Evolutionary conservation across 2,797 vertebrate species (phyloP).

Genomic region (Enteromius radiatus): DNA sequence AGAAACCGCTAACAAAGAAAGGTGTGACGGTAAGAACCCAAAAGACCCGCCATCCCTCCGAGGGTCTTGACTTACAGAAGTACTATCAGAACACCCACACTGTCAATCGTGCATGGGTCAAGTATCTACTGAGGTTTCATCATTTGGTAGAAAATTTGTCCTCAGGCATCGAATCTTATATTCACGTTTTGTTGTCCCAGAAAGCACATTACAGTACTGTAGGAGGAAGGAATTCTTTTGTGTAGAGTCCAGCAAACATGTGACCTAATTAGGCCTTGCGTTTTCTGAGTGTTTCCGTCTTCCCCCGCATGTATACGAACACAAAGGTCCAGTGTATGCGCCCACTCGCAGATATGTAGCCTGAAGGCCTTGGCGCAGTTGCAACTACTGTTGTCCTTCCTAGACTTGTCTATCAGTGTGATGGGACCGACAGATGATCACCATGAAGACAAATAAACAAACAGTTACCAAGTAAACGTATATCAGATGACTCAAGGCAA

Average conservation of each 20-base stretch:
- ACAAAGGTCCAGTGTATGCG: constrained; percentile 68
- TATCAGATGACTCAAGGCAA: not conserved
- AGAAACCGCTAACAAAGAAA: constrained; percentile 24
- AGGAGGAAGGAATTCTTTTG: constrained; percentile 57
- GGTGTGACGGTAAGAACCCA: constrained; percentile 20
- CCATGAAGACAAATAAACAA: constrained; percentile 16
- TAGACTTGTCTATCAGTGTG: constrained; percentile 7
- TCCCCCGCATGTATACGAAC: constrained; percentile 54
- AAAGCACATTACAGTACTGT: constrained; percentile 48
- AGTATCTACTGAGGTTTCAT: not conserved
- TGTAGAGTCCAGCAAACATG: constrained; percentile 56
- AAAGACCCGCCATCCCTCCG: constrained; percentile 22
- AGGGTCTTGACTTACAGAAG: constrained; percentile 34
- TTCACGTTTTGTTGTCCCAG: constrained; percentile 20
- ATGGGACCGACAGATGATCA: constrained; percentile 14
- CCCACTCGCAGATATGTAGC: constrained; percentile 56
- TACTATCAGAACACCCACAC: constrained; percentile 11
- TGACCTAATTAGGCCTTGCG: constrained; percentile 66
- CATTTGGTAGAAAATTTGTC: not conserved
- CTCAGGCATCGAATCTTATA: constrained; percentile 8
- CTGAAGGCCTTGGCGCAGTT: constrained; percentile 53
- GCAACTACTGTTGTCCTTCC: constrained; percentile 42
- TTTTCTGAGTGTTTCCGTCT: constrained; percentile 59
- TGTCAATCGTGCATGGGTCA: not conserved
- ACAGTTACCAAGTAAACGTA: not conserved